A percentile compares a stretch with the other conserved stretches of the same genome.
Conservation (phyloP, 2,888 invertebrate species). For the Tineola bisselliella region DNA sequence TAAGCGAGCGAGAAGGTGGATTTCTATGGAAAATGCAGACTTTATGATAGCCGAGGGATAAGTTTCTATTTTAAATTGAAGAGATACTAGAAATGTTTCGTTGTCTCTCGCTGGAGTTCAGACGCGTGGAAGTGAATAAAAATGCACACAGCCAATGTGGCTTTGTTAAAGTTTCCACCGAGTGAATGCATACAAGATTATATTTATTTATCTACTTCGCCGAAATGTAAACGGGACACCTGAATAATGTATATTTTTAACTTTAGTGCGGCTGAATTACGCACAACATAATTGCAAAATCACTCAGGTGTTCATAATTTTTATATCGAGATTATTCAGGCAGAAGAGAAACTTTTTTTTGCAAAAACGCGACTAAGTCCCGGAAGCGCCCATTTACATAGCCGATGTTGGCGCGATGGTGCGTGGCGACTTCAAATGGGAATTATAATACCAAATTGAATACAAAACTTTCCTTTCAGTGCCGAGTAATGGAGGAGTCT, state of each 20-base stretch:
- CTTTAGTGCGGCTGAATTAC: neutral
- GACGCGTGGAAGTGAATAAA: constrained; percentile 49
- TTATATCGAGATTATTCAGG: constrained; percentile 29
- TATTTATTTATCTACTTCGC: neutral
- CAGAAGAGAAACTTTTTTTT: constrained; percentile 31
- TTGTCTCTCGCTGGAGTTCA: constrained; percentile 49
- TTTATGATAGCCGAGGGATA: constrained; percentile 64
- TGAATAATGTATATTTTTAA: constrained; percentile 2
- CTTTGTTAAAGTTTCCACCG: neutral
- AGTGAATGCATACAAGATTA: neutral
- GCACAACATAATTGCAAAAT: neutral
- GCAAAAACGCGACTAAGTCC: constrained; percentile 56
- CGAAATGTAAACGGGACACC: neutral
- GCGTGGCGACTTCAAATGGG: constrained; percentile 68
- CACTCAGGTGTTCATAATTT: constrained; percentile 12
- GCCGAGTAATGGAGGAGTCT: constrained; percentile 67
- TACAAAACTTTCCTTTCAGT: constrained; percentile 71
- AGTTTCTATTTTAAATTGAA: constrained; percentile 67
- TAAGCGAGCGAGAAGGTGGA: constrained; percentile 51
- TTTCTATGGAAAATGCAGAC: constrained; percentile 66
- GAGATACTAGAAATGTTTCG: constrained; percentile 60
- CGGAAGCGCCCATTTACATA: constrained; percentile 66
- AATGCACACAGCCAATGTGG: constrained; percentile 27
- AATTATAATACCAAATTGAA: constrained; percentile 71
- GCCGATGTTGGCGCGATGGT: constrained; percentile 66